These are phyloP conservation scores for Lepidurus arcticus DNA, from an alignment of 1,140 invertebrate genomes.

Conservation along the genomic window DNA sequence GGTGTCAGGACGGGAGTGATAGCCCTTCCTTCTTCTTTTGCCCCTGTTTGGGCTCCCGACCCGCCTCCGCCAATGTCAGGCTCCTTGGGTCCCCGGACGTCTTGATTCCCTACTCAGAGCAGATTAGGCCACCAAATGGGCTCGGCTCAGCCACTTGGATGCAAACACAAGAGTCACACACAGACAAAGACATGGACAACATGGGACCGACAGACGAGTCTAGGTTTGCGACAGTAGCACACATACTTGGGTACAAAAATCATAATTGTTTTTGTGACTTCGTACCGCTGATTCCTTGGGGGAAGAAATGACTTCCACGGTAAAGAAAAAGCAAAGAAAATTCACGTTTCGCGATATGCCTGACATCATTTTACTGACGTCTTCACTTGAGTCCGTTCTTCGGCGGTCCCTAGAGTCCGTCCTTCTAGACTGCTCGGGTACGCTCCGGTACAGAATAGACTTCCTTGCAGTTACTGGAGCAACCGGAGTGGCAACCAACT, in stretches of 20 bases:
- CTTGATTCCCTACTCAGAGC: slow-evolving; percentile 15
- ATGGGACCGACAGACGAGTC: too few species aligned
- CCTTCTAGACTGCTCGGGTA: background rate
- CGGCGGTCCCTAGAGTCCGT: background rate
- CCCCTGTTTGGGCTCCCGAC: background rate
- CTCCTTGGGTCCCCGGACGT: background rate
- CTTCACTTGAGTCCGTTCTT: slow-evolving; percentile 6
- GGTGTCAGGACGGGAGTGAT: slow-evolving; percentile 20
- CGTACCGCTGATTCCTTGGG: too few species aligned
- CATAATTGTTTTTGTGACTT: too few species aligned
- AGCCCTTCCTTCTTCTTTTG: background rate
- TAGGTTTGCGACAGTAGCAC: too few species aligned
- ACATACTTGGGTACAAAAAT: too few species aligned
- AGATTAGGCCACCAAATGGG: slow-evolving; percentile 18
- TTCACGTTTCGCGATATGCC: background rate
- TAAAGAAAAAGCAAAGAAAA: background rate
- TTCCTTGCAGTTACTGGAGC: background rate
- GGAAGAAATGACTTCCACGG: too few species aligned
- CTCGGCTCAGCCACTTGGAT: background rate
- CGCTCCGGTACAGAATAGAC: too few species aligned
- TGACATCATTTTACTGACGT: background rate
- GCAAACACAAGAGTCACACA: background rate
- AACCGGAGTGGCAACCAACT: background rate
- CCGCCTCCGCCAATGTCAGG: background rate
- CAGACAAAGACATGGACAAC: background rate